Evolutionary conservation across 2,113 vertebrate species (phyloP).

Genomic region (Ceyx cyanopectus): DNA sequence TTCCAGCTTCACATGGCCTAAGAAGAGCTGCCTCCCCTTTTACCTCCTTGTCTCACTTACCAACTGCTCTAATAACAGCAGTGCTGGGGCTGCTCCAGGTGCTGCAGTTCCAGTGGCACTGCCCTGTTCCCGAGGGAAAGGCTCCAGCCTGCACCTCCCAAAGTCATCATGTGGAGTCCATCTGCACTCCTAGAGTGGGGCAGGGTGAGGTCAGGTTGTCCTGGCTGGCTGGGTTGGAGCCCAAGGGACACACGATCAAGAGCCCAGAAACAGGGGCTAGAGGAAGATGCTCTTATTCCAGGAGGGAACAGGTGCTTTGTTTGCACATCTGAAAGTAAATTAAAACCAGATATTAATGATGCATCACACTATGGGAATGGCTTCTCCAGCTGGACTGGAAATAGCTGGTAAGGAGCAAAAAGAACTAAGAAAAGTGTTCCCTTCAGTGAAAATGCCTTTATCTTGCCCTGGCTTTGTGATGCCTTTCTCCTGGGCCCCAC

Average conservation of each 20-base stretch:
- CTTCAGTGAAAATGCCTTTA: background rate
- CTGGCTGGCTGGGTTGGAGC: background rate
- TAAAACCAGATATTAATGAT: background rate
- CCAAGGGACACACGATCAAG: background rate
- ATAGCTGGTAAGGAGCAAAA: background rate
- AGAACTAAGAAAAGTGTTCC: background rate
- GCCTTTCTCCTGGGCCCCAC: background rate
- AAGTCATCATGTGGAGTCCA: slow-evolving; percentile 6
- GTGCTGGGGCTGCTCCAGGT: background rate
- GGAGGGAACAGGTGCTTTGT: background rate
- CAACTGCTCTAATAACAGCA: background rate
- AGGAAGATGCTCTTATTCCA: slow-evolving; percentile 67
- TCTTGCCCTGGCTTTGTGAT: background rate
- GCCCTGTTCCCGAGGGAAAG: background rate
- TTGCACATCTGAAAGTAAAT: slow-evolving; percentile 33
- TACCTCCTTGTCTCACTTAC: background rate
- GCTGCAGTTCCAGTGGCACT: background rate
- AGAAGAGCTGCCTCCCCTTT: background rate
- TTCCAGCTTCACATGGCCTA: background rate
- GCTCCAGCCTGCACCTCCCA: background rate
- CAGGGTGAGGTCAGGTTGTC: slow-evolving; percentile 1
- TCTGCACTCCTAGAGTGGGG: slow-evolving; percentile 77
- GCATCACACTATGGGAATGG: background rate
- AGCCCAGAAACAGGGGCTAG: slow-evolving; percentile 77
- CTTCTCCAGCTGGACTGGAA: background rate